Evolutionary conservation across 2,888 invertebrate species (phyloP), one percentile per base, ranked within the genome.

Genomic region (Dicyrtomina minuta): DNA sequence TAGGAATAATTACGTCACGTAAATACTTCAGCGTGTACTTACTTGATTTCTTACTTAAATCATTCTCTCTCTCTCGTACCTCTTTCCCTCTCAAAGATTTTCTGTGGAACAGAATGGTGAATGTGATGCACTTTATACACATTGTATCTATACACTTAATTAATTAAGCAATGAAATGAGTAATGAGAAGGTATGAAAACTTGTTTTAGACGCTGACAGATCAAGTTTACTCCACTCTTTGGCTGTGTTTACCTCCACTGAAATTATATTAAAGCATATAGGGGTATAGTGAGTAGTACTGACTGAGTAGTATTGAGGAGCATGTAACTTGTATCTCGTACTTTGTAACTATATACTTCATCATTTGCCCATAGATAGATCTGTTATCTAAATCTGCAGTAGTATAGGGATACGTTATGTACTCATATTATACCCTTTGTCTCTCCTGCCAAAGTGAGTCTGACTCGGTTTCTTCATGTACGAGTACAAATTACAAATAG

Each of bases 151-250:
- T 33, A 33, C 33, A 33, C 39, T 58, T 39, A 58, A 58, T 58
- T 58, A 58, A 58, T 58, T 58, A 58, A 58, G 39, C 27, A 39
- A 17, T 5, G 58, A 39, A 58, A 39, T 33, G 27, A 58, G 58
- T 27, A 17, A 58, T 56, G 59, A 17, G 41, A 51, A 39, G 33
- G 26, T 26, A 58, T n/a, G 44, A 24, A 60, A 60, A 60, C 60
- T 60, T 60, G 60, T 60, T 60, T 60, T 60, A 17, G 22, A 17
- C 44, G 60, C 33, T 44, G 60, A 60, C 60, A 60, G 60, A 44
- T n/a, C 44, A 53, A 53, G 53, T 53, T 53, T 53, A 20, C 33
- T 33, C 3, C 33, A 33, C 33, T 3, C 33, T 33, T 33, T 33
- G 8, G 8, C 33, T 33, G 33, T 33, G 33, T 33, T 33, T 33